phyloP scores from a whole-genome alignment of 2,797 vertebrate genomes.

The Calcarius lapponicus region DNA sequence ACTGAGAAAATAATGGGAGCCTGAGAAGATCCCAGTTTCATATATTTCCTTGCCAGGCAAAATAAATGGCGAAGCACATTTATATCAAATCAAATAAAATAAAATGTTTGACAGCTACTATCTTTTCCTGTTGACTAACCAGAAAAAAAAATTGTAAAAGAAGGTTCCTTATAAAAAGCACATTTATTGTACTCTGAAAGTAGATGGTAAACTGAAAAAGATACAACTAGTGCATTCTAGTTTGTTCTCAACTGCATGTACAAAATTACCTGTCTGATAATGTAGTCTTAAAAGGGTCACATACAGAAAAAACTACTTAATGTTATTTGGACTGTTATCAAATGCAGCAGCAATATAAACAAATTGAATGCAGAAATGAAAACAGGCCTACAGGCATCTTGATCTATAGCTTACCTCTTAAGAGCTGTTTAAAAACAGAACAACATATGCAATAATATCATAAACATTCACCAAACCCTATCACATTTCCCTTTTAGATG shows the following conservation, averaged over 20 bases:
- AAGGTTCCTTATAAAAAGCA: neutral
- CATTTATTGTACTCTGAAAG: neutral
- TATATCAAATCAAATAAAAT: neutral
- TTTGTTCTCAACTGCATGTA: neutral
- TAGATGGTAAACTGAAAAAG: neutral
- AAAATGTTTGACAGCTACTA: conserved; percentile 6
- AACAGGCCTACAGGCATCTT: neutral
- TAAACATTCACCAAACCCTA: neutral
- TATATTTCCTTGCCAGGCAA: conserved; percentile 16
- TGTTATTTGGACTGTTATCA: neutral
- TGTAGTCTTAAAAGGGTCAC: neutral
- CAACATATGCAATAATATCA: neutral
- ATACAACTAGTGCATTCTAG: neutral
- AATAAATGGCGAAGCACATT: conserved; percentile 19
- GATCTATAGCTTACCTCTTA: neutral
- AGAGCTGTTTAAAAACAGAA: neutral
- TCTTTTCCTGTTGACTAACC: neutral
- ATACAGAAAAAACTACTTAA: neutral
- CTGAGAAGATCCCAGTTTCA: neutral
- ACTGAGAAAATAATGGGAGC: conserved; percentile 22
- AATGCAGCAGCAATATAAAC: neutral
- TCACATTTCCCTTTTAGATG: neutral
- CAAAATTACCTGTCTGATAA: neutral
- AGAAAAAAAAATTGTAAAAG: neutral
- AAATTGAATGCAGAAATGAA: neutral